Evolutionary conservation across 2,888 invertebrate species (phyloP), one percentile per base, ranked within the genome.

Genomic region (Nomada fabriciana): DNA sequence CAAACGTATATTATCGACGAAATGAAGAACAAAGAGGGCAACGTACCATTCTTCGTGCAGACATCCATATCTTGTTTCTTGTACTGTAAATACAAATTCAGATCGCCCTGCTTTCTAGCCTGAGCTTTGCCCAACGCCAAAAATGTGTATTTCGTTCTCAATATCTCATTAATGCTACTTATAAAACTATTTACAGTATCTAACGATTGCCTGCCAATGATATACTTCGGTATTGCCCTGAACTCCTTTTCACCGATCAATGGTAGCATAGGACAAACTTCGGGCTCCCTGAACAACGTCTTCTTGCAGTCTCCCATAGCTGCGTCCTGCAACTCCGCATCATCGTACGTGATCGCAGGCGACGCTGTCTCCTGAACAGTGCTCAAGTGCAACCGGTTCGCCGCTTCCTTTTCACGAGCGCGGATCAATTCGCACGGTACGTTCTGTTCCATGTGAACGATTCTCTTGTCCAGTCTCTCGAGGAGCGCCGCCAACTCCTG

Each of bases 21-120:
- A n/a, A 7, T 36, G 36, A 36, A 1, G 0, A 36, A 36, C 52
- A 52, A 5, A 2, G 52, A 2, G n/a, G 2, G 5, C 52, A 55
- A 67, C 67, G 77, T 80, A 92, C 91, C 87, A 86, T 87, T 88
- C 4, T 80, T 87, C 36, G 75, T 61, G n/a, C 80, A 86, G 4
- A 90, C 86, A 43, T 83, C 84, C 0, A 85, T 79, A 47, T 93
- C 89, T 57, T 93, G 91, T 18, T 89, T 89, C 64, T 89, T 91
- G 20, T 91, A 92, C 10, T 88, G 81, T 60, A 93, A 81, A 79
- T 89, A 93, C 1, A 90, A 80, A 72, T 92, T 90, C 36, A 93
- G 80, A 68, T 92, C 89, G 10, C 92, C 92, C 72, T 91, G 92
- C 64, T 92, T 93, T 18, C 90, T 91, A 2, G 93, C 93, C 18